Base-by-base conservation (phyloP, 2,888 invertebrate species). In the Emmelina monodactyla region DNA sequence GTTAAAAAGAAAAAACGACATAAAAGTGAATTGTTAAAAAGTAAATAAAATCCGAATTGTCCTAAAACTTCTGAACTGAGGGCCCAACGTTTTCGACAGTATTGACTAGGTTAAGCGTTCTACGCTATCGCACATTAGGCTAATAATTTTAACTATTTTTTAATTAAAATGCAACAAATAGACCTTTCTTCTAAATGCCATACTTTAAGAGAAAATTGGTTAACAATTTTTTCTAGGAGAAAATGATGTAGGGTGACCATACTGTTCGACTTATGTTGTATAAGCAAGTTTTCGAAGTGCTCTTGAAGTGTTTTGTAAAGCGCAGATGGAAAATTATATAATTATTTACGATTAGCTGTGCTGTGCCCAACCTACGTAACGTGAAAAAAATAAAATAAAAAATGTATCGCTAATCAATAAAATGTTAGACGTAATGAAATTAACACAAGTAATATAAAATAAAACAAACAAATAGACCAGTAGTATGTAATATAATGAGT, bases 31-130 rank as follows among this genome's bases (percentile, higher is more conserved):
- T 28, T 28, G 11, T 28, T 28, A 28, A 28, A 11, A 28, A 28
- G 28, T 28, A 28, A 28, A 28, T 28, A n/a, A n/a, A n/a, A n/a
- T n/a, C n/a, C n/a, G 19, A 19, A 19, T 19, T 19, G 5, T 5
- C 5, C 19, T 28, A 28, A 28, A 28, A 28, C n/a, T 5, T 28
- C 7, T 28, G 28, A 28, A 28, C 28, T 28, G 28, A 28, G 28
- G 11, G 28, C 28, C 28, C 28, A 28, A 28, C n/a, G n/a, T n/a
- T 7, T 28, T 28, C 28, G 28, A n/a, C 28, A n/a, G 4, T 28
- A 28, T 28, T 28, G 28, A 28, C 28, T 11, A 28, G 28, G 28
- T 28, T 28, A 7, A 28, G 11, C n/a, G 4, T n/a, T 28, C 4
- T 28, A 28, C 6, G 9, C 9, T 19, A 6, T 6, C 19, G 5